Evolutionary conservation across 2,797 vertebrate species (phyloP).

Genomic region (Ispidina picta): DNA sequence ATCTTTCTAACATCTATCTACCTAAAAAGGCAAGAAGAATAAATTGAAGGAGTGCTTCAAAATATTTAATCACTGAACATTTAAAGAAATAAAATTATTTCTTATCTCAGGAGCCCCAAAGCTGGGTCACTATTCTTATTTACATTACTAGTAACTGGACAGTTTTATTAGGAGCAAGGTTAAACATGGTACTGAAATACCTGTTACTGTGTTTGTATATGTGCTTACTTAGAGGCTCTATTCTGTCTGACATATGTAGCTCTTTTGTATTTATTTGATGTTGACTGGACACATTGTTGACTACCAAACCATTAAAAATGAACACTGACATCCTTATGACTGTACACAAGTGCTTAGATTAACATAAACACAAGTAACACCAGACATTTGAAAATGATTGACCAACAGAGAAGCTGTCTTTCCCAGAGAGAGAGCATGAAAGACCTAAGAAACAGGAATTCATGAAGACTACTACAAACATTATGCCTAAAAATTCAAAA

Average conservation of each 20-base stretch:
- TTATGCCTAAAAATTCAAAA: conserved; percentile 32
- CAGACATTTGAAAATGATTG: conserved; percentile 73
- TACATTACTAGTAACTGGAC: neutral
- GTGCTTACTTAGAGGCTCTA: neutral
- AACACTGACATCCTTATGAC: conserved; percentile 33
- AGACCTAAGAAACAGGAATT: conserved; percentile 13
- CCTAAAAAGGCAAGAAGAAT: neutral
- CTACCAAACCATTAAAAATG: neutral
- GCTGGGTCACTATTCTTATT: neutral
- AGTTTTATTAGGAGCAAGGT: neutral
- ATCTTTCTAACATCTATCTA: too few species aligned
- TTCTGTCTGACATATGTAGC: neutral
- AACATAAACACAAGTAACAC: conserved; percentile 70
- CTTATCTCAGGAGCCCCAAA: neutral
- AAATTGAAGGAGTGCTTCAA: neutral
- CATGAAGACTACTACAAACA: neutral
- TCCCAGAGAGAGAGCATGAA: conserved; percentile 57
- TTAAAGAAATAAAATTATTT: neutral
- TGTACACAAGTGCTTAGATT: conserved; percentile 64
- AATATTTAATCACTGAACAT: neutral
- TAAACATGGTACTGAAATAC: neutral
- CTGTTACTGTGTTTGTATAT: neutral
- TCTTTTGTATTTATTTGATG: neutral
- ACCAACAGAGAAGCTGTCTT: conserved; percentile 74
- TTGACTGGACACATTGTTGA: conserved; percentile 50